Evolutionary conservation across 1,140 invertebrate species (phyloP).

Genomic region (Thaumetopoea pityocampa): DNA sequence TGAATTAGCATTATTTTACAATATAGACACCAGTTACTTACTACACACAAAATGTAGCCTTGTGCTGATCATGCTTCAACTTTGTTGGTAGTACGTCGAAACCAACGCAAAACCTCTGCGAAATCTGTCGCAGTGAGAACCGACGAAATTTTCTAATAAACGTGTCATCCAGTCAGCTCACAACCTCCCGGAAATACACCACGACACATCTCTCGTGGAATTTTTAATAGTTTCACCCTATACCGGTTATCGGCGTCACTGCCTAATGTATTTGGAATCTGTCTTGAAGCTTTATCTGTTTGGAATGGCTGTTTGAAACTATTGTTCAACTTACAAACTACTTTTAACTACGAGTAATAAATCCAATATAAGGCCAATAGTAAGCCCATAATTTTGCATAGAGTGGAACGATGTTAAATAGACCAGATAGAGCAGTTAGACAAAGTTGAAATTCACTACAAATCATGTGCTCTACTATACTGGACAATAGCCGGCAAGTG

Average conservation of each 20-base stretch:
- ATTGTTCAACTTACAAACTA: conserved; percentile 55
- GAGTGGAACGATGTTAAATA: conserved; percentile 25
- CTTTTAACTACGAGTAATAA: conserved; percentile 70
- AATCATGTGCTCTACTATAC: too few species aligned
- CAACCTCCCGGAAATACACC: conserved; percentile 40
- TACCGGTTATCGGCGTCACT: conserved; percentile 27
- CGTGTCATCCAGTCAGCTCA: conserved; percentile 45
- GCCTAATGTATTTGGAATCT: conserved; percentile 73
- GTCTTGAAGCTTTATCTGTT: conserved; percentile 68
- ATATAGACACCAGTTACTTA: too few species aligned
- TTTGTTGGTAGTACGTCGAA: too few species aligned
- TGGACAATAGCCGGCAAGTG: too few species aligned
- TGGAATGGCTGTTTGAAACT: conserved; percentile 69
- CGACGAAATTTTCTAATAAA: conserved; percentile 52
- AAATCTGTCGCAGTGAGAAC: conserved; percentile 15
- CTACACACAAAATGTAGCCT: too few species aligned
- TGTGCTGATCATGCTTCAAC: too few species aligned
- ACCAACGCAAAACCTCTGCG: conserved; percentile 11
- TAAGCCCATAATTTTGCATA: conserved; percentile 50
- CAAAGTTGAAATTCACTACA: too few species aligned
- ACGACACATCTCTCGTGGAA: conserved; percentile 46
- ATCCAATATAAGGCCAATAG: conserved; percentile 48
- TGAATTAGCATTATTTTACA: too few species aligned
- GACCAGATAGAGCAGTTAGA: too few species aligned
- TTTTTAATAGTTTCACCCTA: conserved; percentile 70